Conservation (phyloP, 2,888 invertebrate species). For the Phlogophora meticulosa region DNA sequence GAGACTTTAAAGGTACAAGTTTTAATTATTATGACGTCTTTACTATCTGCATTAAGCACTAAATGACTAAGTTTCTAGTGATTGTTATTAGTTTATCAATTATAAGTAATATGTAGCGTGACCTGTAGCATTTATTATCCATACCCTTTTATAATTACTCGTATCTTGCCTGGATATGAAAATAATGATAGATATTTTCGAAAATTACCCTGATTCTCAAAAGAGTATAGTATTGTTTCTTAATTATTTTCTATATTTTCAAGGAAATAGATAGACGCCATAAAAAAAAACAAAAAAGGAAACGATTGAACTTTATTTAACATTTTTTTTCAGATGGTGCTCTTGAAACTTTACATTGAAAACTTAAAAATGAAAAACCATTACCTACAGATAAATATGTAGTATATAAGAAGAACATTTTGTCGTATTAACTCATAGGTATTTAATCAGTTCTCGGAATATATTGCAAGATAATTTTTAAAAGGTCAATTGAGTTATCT, state of each 20-base stretch:
- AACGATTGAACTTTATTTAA: neutral
- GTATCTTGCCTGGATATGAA: neutral
- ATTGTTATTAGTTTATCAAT: conserved; percentile 16
- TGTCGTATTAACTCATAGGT: conserved; percentile 35
- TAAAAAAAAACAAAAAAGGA: neutral
- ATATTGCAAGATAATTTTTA: conserved; percentile 64
- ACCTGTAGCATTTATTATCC: conserved; percentile 36
- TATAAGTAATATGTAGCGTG: conserved; percentile 8
- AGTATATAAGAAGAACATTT: conserved; percentile 16
- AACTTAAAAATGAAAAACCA: conserved; percentile 12
- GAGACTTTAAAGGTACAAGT: conserved; percentile 71
- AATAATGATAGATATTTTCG: neutral
- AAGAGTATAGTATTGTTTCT: neutral
- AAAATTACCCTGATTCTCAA: neutral
- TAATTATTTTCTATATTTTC: neutral
- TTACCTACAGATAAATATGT: conserved; percentile 9
- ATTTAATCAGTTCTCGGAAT: conserved; percentile 70
- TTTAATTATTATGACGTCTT: conserved; percentile 18
- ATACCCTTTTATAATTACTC: conserved; percentile 11
- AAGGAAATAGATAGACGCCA: neutral
- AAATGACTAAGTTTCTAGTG: neutral
- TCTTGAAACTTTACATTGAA: neutral
- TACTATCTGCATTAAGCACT: neutral
- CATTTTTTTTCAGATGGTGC: conserved; percentile 43
- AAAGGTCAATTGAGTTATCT: conserved; percentile 75